phyloP scores from a whole-genome alignment of 2,888 invertebrate genomes.

The Rosalia funebris region DNA sequence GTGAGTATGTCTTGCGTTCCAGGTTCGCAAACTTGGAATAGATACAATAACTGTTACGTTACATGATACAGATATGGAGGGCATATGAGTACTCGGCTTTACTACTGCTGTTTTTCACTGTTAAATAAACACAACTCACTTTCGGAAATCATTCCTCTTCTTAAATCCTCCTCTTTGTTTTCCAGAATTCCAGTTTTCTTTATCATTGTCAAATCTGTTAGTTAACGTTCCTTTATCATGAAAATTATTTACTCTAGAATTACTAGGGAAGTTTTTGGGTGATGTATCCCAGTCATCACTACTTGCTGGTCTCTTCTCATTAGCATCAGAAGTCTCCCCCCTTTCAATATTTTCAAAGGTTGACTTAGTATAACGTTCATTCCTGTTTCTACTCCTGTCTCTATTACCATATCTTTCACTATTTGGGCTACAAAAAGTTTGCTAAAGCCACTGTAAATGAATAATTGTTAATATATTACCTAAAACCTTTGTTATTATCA shows the following conservation, averaged over 20 bases:
- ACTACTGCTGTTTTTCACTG: too few relatives aligned
- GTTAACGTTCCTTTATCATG: conserved; percentile 28
- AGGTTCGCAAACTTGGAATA: too few relatives aligned
- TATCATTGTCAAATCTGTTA: conserved; percentile 24
- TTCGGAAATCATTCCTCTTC: conserved; percentile 45
- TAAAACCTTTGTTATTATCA: conserved; percentile 51
- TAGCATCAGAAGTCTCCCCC: conserved; percentile 34
- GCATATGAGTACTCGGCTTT: too few relatives aligned
- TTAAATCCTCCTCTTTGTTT: conserved; percentile 36
- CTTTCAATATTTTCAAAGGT: conserved; percentile 21
- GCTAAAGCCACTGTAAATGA: neutral
- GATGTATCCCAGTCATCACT: conserved; percentile 31
- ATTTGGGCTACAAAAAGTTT: conserved; percentile 27
- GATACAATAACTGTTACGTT: too few relatives aligned
- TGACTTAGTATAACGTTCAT: conserved; percentile 12
- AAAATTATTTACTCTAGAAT: conserved; percentile 35
- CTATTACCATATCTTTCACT: conserved; percentile 22
- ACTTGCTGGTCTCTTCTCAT: conserved; percentile 13
- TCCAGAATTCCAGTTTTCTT: conserved; percentile 34
- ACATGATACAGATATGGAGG: too few relatives aligned
- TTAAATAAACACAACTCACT: too few relatives aligned
- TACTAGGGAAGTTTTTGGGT: conserved; percentile 23
- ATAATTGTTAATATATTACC: conserved; percentile 37
- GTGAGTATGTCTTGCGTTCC: too few relatives aligned
- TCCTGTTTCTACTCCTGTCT: conserved; percentile 19